Conservation (phyloP, 2,888 invertebrate genomes). For the Drosophila buzzatii region DNA sequence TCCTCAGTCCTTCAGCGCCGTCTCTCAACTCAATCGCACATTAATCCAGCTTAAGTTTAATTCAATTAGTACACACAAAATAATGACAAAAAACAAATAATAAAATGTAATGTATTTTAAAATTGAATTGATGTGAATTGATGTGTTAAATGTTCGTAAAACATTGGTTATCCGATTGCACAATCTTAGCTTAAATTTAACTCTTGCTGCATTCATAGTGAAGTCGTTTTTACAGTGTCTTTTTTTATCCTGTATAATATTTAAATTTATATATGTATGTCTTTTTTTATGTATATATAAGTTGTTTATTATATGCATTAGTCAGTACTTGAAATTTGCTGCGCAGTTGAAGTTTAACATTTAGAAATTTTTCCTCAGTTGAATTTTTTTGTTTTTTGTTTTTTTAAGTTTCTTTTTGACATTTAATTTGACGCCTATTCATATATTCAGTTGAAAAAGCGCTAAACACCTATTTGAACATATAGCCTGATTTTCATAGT, state of each 20-base stretch:
- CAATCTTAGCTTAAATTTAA: slow-evolving; percentile 41
- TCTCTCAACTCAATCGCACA: slow-evolving; percentile 38
- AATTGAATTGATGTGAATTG: slow-evolving; percentile 10
- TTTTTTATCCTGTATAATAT: slow-evolving; percentile 3
- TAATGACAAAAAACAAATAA: slow-evolving; percentile 23
- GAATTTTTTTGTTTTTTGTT: slow-evolving; percentile 5
- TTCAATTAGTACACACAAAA: slow-evolving; percentile 68
- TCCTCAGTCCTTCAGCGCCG: slow-evolving; percentile 60
- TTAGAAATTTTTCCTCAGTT: slow-evolving; percentile 46
- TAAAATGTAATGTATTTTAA: slow-evolving; percentile 19
- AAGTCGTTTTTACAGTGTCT: slow-evolving; percentile 55
- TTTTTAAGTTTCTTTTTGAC: slow-evolving; percentile 42
- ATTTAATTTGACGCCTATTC: slow-evolving; percentile 61
- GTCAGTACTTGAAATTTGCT: slow-evolving; percentile 69
- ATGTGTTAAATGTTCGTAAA: slow-evolving; percentile 42
- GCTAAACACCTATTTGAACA: slow-evolving; percentile 29
- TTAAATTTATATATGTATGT: slow-evolving; percentile 8
- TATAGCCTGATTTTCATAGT: slow-evolving; percentile 39
- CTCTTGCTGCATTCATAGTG: slow-evolving; percentile 42
- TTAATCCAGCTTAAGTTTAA: slow-evolving; percentile 57
- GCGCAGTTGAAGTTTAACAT: slow-evolving; percentile 63
- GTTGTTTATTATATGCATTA: slow-evolving; percentile 48
- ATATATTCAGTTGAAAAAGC: slow-evolving; percentile 63
- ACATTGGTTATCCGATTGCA: slow-evolving; percentile 27
- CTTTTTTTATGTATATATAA: slow-evolving; percentile 29